These are phyloP conservation scores for Darevskia nairensis DNA, from an alignment of 2,797 vertebrate genomes.

Conservation along the genomic window DNA sequence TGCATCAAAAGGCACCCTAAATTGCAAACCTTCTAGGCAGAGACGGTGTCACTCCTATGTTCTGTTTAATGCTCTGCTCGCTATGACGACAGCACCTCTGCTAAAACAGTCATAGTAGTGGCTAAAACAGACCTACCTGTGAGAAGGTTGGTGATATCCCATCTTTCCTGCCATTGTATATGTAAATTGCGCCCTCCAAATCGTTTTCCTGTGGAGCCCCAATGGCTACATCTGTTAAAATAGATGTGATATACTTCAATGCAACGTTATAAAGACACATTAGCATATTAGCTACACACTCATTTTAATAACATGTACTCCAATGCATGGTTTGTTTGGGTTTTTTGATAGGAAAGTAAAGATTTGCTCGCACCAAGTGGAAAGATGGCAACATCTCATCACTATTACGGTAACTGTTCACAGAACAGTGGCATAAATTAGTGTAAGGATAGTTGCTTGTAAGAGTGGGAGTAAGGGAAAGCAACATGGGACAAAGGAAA, in stretches of 20 bases:
- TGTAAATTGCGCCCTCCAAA: constrained; percentile 91
- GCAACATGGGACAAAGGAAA: too few species aligned
- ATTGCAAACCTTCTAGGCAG: not conserved
- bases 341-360: not conserved
- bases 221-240: constrained; percentile 88
- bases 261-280: not conserved
- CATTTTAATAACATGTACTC: not conserved
- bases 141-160: constrained; percentile 89
- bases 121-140: constrained; percentile 81
- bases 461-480: too few species aligned
- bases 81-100: not conserved
- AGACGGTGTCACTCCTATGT: too few species aligned
- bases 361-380: not conserved
- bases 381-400: not conserved
- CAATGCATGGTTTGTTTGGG: not conserved
- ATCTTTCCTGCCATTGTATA: constrained; percentile 92
- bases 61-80: not conserved
- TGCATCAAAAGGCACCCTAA: not conserved
- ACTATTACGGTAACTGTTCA: not conserved
- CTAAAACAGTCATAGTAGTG: not conserved
- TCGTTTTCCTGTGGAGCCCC: constrained; percentile 95
- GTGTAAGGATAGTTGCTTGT: too few species aligned
- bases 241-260: not conserved
- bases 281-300: not conserved
- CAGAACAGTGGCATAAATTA: too few species aligned